Base-by-base conservation (phyloP, 2,888 invertebrate species). In the Megaustenia siamemsis region DNA sequence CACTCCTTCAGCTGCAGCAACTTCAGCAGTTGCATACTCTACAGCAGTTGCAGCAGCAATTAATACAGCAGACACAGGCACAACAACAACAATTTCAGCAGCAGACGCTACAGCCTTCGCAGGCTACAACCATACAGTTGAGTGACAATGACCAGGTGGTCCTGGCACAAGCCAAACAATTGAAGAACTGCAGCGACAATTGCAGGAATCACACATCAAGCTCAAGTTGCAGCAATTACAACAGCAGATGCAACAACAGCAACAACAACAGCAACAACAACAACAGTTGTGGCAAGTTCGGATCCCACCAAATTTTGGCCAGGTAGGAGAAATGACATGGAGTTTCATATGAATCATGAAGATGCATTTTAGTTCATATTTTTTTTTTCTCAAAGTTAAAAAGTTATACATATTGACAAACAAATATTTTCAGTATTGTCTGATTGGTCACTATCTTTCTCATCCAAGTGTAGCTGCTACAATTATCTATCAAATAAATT, bases 111-210 rank as follows among this genome's bases (percentile, higher is more conserved):
- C 82, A 69, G 75, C 79, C 69, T 53, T 76, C 83, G 77, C 88
- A 87, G 69, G 78, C 88, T 63, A 78, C 73, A 83, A n/a, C 81
- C 40, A 71, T 66, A 79, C 88, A 28, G 82, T 87, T 45, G 53
- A 86, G 78, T 88, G 88, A 76, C 28, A 79, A 81, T 53, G 91
- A 91, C 84, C 92, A 93, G 45, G 87, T 93, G 83, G 88, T 93
- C 32, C 87, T 89, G 69, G 97, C 97, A 91, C 98, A 98, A 93
- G 96, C 96, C 91, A 96, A 97, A 82, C 96, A 97, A 98, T 98
- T 89, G 97, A 97, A 91, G 97, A 97, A 91, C 95, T 98, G 73
- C 97, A 97, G 93, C 95, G 97, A 4, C 97, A 91, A 87, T 86
- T 93, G 69, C 90, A 92, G 82, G 91, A 92, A 80, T 92, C 91